Evolutionary conservation across 2,113 vertebrate species (phyloP).

Genomic region (Prietella phreatophila): DNA sequence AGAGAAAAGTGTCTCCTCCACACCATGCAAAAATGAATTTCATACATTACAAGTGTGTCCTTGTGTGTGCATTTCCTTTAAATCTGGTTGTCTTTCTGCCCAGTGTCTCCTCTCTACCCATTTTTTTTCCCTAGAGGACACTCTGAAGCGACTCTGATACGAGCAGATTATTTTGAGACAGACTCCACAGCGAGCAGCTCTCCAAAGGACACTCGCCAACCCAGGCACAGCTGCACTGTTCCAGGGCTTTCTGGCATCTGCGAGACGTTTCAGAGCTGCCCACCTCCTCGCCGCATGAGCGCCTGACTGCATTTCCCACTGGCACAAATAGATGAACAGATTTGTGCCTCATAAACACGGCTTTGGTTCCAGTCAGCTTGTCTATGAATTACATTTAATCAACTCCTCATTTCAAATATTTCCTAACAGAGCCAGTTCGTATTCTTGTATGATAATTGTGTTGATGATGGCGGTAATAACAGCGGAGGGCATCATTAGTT

Average conservation of each 20-base stretch:
- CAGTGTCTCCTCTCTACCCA: slow-evolving; percentile 24
- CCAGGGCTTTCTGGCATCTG: slow-evolving; percentile 39
- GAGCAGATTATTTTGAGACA: slow-evolving; percentile 48
- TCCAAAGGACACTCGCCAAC: slow-evolving; percentile 39
- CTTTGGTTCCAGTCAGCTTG: slow-evolving; percentile 42
- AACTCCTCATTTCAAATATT: slow-evolving; percentile 46
- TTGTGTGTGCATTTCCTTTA: background rate
- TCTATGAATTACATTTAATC: slow-evolving; percentile 49
- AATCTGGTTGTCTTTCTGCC: slow-evolving; percentile 33
- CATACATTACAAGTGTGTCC: slow-evolving; percentile 15
- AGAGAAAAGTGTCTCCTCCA: background rate
- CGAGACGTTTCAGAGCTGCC: slow-evolving; percentile 34
- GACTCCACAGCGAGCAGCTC: slow-evolving; percentile 39
- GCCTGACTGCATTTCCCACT: slow-evolving; percentile 41
- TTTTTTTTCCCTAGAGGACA: slow-evolving; percentile 28
- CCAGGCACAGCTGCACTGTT: slow-evolving; percentile 46
- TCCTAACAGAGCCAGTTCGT: slow-evolving; percentile 22
- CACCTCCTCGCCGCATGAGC: slow-evolving; percentile 21
- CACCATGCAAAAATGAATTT: slow-evolving; percentile 3
- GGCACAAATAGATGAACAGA: slow-evolving; percentile 55
- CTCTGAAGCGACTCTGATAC: slow-evolving; percentile 29
- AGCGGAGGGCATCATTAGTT: slow-evolving; percentile 34
- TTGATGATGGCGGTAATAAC: slow-evolving; percentile 35
- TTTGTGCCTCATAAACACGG: slow-evolving; percentile 47
- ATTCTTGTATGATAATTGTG: slow-evolving; percentile 43